Evolutionary conservation across 2,113 vertebrate species (phyloP), one percentile per base, ranked within the genome.

Genomic region (Psophia crepitans): DNA sequence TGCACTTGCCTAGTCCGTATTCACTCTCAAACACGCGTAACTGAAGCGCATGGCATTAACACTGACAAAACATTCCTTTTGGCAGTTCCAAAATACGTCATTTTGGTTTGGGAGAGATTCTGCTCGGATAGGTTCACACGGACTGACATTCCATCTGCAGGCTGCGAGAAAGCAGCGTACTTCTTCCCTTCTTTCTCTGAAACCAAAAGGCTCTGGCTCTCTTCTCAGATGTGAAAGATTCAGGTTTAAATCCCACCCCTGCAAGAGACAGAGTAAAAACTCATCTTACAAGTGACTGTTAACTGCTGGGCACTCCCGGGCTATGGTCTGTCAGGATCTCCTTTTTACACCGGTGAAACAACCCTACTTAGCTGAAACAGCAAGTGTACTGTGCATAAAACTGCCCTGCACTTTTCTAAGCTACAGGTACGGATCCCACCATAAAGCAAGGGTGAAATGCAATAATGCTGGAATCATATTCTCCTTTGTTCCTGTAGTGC

Each of bases 381-480:
- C 46, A 81, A 63, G 33, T 13, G 21, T 58, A 27, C 24, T n/a
- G 44, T 5, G n/a, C 30, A 33, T 23, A 33, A 68, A 80, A n/a
- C n/a, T 46, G 48, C 51, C 6, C 35, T 16, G 17, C 28, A 4
- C 33, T 49, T 63, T 41, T 7, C 4, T 10, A 33, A 63, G 37
- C 46, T 13, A 32, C 10, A 10, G 0, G 27, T 14, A 54, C 24
- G 37, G 37, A 66, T 19, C 73, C 54, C 12, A 5, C 58, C 28
- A 32, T 8, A 46, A 77, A 88, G 49, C 1, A 23, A 69, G 32
- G 26, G 35, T 54, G 75, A 77, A 92, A 92, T 0, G 0, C 0
- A 0, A 0, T 18, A 86, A 63, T 0, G 0, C 35, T 58, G 39
- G 28, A 48, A 48, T 33, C 35, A 18, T 39, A n/a, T 3, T 64